A percentile compares a stretch with the other conserved stretches of the same genome.
Evolutionary conservation across 2,113 vertebrate species (phyloP).

Genomic region (Clarias magur): DNA sequence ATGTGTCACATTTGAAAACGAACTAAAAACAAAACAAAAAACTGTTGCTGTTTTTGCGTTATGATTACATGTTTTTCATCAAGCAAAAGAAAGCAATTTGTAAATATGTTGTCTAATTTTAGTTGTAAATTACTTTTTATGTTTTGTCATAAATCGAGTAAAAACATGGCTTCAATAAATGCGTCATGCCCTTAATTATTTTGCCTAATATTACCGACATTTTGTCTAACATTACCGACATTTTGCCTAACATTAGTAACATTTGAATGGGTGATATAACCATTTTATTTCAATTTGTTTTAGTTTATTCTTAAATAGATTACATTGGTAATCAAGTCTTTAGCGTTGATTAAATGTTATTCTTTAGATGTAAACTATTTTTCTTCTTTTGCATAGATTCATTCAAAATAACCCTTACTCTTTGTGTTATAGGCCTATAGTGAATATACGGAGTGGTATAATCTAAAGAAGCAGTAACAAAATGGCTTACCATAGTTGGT

Average conservation of each 20-base stretch:
- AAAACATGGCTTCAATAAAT: conserved; percentile 79
- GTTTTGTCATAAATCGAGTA: conserved; percentile 99
- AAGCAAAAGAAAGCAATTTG: conserved; percentile 80
- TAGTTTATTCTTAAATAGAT: conserved; percentile 59
- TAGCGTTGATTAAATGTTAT: background rate
- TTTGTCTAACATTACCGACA: background rate
- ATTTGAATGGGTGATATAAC: background rate
- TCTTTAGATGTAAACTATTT: background rate
- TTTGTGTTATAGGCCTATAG: background rate
- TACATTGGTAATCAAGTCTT: background rate
- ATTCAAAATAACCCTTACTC: background rate
- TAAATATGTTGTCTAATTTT: conserved; percentile 98
- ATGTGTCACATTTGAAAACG: conserved; percentile 45
- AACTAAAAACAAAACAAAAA: conserved; percentile 22
- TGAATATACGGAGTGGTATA: background rate
- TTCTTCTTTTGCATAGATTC: background rate
- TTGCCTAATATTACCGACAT: conserved; percentile 33
- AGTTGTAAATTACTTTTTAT: conserved; percentile 99
- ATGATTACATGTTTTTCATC: conserved; percentile 66
- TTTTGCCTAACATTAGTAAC: background rate
- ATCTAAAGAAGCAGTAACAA: conserved; percentile 84
- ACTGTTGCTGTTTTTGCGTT: conserved; percentile 52
- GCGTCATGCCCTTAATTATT: conserved; percentile 67
- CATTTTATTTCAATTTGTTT: conserved; percentile 40
- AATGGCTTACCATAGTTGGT: conserved; percentile 85